Base-by-base conservation (phyloP, 2,888 invertebrate species). In the Lasioglossum marginatum region DNA sequence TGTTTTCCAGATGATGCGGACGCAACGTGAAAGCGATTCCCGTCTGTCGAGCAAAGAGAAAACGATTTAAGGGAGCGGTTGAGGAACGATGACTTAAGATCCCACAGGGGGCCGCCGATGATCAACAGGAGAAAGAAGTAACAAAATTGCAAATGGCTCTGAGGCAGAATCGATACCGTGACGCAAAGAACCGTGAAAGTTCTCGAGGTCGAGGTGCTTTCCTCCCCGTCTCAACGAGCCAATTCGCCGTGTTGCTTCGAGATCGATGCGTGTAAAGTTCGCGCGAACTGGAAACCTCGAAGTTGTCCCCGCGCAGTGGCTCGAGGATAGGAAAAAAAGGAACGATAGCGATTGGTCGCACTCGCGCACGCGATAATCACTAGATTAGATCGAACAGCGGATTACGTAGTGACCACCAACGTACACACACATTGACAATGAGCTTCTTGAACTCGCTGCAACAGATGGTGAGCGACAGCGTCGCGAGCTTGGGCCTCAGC, bases 361-460 rank as follows among this genome's bases (percentile, higher is more conserved):
- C 12, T 37, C 76, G n/a, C 43, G 40, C 70, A 40, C 27, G 27
- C 19, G 66, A 70, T 40, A 71, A 63, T 63, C n/a, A n/a, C 75
- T 68, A 77, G 73, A 72, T 60, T 66, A 4, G 8, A 60, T 34
- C 31, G 63, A n/a, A 23, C n/a, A 19, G 27, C 6, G 16, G 37
- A n/a, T 45, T 34, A 40, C 23, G 60, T 66, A 74, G n/a, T 40
- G 45, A 71, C 48, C 70, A 6, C 1, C 48, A 6, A 48, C 23
- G 37, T 4, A 10, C 57, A 60, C 60, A 31, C 16, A 27, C 12
- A 63, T 43, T 75, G 82, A 94, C 88, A 83, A 98, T 98, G 98
- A 98, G 98, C 96, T 98, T 98, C 96, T 97, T 98, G 95, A 97
- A 97, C 95, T 97, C 98, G 66, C 95, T 98, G 92, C 97, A 98